Base-by-base conservation (phyloP, 2,888 invertebrate species). In the Lomographa bimaculata region DNA sequence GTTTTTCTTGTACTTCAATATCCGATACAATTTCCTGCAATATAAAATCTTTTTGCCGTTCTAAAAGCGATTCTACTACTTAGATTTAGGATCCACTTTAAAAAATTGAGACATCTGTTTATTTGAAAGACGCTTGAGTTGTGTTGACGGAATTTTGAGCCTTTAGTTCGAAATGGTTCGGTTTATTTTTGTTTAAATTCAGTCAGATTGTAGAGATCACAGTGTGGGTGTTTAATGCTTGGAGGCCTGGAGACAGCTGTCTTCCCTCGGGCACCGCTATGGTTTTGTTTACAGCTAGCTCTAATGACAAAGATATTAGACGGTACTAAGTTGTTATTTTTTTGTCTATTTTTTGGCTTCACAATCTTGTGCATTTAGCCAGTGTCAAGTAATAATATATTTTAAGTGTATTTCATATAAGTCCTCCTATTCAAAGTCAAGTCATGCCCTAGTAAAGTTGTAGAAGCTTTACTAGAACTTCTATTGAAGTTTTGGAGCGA, bases 191-290 rank as follows among this genome's bases (percentile, higher is more conserved):
- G 38, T 1, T 12, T 59, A 2, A 3, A 11, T n/a, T 3, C n/a
- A n/a, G 7, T 1, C 12, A 35, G 50, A 57, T 54, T 60, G 63
- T 66, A 74, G 57, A 55, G 60, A 60, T 57, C 42, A 55, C 63
- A 17, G 64, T 72, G 82, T 83, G 79, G 80, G 83, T 79, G 84
- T 84, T 85, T 84, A 84, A 84, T 81, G 71, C 74, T 63, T 48
- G 64, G 77, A 81, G 79, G 84, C 77, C 72, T 89, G 86, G 74
- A 61, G 81, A 81, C 87, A 89, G 86, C 87, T 87, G 87, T 82
- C 77, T 77, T 78, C 83, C 81, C 83, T 63, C 60, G 73, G 77
- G 81, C 70, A 67, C 64, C 64, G 62, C 75, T 74, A 69, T 70
- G 78, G 79, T 72, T 81, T 84, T 86, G 85, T 85, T 85, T 86